Evolutionary conservation across 92 coral and sea anemone species (phyloP).

Genomic region (Hydrozoanthus gracilis): DNA sequence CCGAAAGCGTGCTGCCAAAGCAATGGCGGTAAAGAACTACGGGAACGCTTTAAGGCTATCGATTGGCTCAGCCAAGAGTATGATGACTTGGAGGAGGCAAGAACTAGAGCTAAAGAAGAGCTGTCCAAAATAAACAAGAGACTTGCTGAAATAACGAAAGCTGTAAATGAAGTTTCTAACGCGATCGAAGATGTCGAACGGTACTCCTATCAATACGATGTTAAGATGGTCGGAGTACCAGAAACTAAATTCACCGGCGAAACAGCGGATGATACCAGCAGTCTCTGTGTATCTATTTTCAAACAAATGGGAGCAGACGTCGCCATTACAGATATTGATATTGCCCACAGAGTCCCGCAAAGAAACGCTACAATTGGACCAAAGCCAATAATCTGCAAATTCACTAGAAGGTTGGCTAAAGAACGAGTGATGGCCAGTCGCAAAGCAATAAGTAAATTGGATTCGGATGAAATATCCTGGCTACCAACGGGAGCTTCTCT

Average conservation of each 20-base stretch:
- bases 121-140: background rate
- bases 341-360: slow-evolving; percentile 17
- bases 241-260: background rate
- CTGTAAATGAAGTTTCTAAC: background rate
- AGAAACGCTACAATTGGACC: background rate
- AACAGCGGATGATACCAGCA: slow-evolving; percentile 22
- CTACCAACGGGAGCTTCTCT: background rate
- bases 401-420: background rate
- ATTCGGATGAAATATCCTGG: background rate
- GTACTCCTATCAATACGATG: slow-evolving; percentile 17
- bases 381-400: background rate
- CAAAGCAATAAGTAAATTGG: background rate
- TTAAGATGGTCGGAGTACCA: slow-evolving; percentile 21
- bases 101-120: background rate
- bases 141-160: background rate
- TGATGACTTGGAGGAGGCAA: background rate
- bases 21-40: background rate
- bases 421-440: background rate
- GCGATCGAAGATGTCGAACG: background rate
- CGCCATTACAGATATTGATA: background rate
- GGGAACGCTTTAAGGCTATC: background rate
- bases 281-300: slow-evolving; percentile 10
- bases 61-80: background rate
- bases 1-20: no score
- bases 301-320: background rate